Percentiles rank a stretch among this genome's conserved stretches.
phyloP scores from a whole-genome alignment of 1,140 invertebrate species.

The Hyles euphorbiae region DNA sequence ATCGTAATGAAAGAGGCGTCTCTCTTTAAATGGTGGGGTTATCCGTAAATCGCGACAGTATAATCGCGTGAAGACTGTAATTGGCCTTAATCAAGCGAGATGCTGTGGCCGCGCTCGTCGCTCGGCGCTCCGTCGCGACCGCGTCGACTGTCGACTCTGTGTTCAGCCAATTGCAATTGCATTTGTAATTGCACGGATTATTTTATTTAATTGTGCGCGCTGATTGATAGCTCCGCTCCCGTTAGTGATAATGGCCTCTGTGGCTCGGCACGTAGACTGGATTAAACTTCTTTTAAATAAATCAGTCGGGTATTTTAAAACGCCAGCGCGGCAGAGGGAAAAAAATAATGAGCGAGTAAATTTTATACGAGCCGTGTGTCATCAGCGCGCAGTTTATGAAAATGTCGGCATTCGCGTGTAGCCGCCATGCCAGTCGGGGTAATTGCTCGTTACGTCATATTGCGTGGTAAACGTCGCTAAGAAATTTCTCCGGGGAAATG shows the following conservation, averaged over 20 bases:
- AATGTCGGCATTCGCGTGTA: slow-evolving; percentile 27
- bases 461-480: slow-evolving; percentile 46
- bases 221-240: slow-evolving; percentile 1
- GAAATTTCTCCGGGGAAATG: slow-evolving; percentile 60
- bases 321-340: too few relatives aligned
- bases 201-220: slow-evolving; percentile 20
- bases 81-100: slow-evolving; percentile 64
- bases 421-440: slow-evolving; percentile 17
- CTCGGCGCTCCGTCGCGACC: slow-evolving; percentile 1
- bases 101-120: slow-evolving; percentile 36
- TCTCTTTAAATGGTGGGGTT: slow-evolving; percentile 47
- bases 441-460: slow-evolving; percentile 52
- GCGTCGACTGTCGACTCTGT: slow-evolving; percentile 35
- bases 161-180: slow-evolving; percentile 50
- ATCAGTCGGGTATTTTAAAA: too few relatives aligned
- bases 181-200: slow-evolving; percentile 29
- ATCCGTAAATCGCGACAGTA: slow-evolving; percentile 52
- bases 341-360: slow-evolving; percentile 1
- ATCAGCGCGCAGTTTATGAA: too few relatives aligned
- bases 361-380: slow-evolving; percentile 25
- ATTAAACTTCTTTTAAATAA: too few relatives aligned
- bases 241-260: too few relatives aligned
- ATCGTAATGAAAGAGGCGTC: slow-evolving; percentile 49
- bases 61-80: slow-evolving; percentile 61
- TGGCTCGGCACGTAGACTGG: too few relatives aligned